Conservation (phyloP, 30 jellyfish, hydroid and myxozoan genomes). For the Hydra vulgaris region DNA sequence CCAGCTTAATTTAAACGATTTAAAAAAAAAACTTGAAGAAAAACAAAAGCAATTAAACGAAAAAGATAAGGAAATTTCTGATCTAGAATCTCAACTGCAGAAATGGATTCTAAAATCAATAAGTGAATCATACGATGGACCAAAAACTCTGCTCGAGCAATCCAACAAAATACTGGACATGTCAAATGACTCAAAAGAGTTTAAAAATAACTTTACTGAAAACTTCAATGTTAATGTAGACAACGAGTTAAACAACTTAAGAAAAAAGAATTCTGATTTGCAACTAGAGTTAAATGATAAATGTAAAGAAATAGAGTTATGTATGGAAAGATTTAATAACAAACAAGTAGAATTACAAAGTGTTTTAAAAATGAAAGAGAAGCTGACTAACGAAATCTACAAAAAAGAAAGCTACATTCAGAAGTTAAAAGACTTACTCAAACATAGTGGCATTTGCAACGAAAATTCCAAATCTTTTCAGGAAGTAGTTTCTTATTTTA, state of each 20-base stretch:
- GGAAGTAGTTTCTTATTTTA: conserved; percentile 4
- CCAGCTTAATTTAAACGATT: conserved; percentile 9
- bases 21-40: conserved; percentile 20
- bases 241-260: neutral
- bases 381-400: conserved; percentile 7
- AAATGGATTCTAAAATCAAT: conserved; percentile 29
- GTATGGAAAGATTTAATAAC: neutral
- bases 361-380: conserved; percentile 10
- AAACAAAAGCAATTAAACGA: conserved; percentile 30
- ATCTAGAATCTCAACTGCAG: conserved; percentile 1
- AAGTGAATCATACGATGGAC: neutral
- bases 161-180: neutral
- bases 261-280: neutral
- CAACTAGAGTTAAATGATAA: conserved; percentile 26
- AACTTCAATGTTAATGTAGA: neutral
- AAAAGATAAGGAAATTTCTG: conserved; percentile 17
- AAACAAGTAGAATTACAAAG: conserved; percentile 11
- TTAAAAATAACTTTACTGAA: neutral
- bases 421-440: conserved; percentile 21
- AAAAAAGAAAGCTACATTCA: conserved; percentile 10
- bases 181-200: neutral
- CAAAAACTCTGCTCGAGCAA: neutral
- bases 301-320: conserved; percentile 13
- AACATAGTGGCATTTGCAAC: conserved; percentile 1
- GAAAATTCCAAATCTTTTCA: conserved; percentile 14